A percentile compares a stretch with the other conserved stretches of the same genome.
Conservation (phyloP, 1,140 invertebrate species). For the Aleiodes sp. region DNA sequence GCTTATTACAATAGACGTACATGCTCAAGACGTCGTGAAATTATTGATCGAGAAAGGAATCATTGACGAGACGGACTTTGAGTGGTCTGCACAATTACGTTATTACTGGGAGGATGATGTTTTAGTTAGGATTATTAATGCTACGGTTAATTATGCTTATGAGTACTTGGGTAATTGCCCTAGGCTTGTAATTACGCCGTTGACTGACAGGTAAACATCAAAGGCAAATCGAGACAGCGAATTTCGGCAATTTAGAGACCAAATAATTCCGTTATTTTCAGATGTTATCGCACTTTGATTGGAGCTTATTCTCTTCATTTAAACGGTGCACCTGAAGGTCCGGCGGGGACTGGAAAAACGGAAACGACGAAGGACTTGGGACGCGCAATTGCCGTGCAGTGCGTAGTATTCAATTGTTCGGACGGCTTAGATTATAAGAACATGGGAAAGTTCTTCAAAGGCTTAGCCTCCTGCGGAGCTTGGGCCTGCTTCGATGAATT, state of each 20-base stretch:
- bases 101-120: slow-evolving; percentile 91
- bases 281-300: slow-evolving; percentile 88
- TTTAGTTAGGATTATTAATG: slow-evolving; percentile 87
- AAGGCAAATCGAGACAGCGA: too few relatives aligned
- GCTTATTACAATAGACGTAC: slow-evolving; percentile 91
- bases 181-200: slow-evolving; percentile 75
- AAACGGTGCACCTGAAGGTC: slow-evolving; percentile 89
- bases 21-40: slow-evolving; percentile 87
- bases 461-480: slow-evolving; percentile 86
- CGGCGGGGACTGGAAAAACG: slow-evolving; percentile 89
- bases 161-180: slow-evolving; percentile 88
- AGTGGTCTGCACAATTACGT: slow-evolving; percentile 89
- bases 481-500: slow-evolving; percentile 97
- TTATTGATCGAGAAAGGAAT: slow-evolving; percentile 77
- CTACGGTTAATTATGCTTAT: slow-evolving; percentile 85
- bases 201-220: slow-evolving; percentile 72
- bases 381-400: slow-evolving; percentile 90
- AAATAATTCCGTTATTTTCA: slow-evolving; percentile 24
- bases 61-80: slow-evolving; percentile 81
- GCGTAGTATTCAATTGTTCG: slow-evolving; percentile 94
- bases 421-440: slow-evolving; percentile 94
- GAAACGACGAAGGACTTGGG: slow-evolving; percentile 91
- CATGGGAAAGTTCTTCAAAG: slow-evolving; percentile 92
- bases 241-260: background rate
- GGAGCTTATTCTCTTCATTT: slow-evolving; percentile 88